Percentiles rank a stretch among this genome's conserved stretches.
These are phyloP conservation scores for Hydrotaea cyrtoneurina DNA, from an alignment of 2,888 invertebrate genomes.

Conservation along the genomic window DNA sequence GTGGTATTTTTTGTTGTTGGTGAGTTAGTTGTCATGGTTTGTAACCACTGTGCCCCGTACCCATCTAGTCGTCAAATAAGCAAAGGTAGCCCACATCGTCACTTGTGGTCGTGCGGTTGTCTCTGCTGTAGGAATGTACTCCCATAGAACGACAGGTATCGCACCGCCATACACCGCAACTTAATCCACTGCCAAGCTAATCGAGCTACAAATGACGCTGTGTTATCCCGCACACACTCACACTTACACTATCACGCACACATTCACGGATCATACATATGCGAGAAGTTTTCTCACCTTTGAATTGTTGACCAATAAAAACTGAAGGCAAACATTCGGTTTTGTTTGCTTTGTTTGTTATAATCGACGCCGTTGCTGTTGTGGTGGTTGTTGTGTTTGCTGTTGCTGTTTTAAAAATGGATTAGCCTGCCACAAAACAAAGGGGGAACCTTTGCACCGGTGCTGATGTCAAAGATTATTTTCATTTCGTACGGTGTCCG, in stretches of 20 bases:
- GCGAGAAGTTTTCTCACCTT: conserved; percentile 27
- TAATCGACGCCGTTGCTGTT: background rate
- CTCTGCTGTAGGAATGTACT: no score
- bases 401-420: background rate
- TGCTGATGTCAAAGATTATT: background rate
- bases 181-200: conserved; percentile 28
- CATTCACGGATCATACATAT: background rate
- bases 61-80: no score
- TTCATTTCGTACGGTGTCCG: background rate
- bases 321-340: conserved; percentile 26
- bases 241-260: background rate
- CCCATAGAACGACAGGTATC: background rate
- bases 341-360: background rate
- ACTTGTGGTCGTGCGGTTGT: background rate
- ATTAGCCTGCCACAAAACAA: background rate
- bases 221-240: background rate
- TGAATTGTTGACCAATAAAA: conserved; percentile 32
- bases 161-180: conserved; percentile 6
- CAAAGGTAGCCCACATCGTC: no score
- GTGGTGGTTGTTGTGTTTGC: background rate
- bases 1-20: no score
- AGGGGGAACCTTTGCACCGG: background rate
- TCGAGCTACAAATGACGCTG: background rate
- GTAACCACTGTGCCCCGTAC: no score
- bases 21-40: no score